Evolutionary conservation across 2,113 vertebrate genomes (phyloP), one percentile per base, ranked within the genome.

Genomic region (Ornithorhynchus anatinus): DNA sequence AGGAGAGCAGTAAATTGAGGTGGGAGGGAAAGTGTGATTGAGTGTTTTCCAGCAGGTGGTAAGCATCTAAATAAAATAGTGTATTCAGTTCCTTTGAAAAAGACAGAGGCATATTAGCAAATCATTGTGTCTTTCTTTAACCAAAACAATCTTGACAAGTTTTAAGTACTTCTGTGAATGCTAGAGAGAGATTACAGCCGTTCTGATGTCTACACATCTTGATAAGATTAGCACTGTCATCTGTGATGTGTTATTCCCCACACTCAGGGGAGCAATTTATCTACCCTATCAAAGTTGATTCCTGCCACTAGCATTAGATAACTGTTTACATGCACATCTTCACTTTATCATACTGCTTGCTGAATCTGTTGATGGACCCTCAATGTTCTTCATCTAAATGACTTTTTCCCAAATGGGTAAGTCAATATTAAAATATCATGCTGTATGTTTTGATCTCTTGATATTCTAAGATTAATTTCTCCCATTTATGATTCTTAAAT

Each of bases 211-310:
- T 25, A 23, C 38, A 27, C 13, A 35, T 7, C n/a, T 25, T 14
- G 13, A 1, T 9, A 12, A 2, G 3, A 31, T 27, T 58, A 15
- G 5, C 1, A 4, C 2, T 0, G 1, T 14, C 15, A 1, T 37
- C 1, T 20, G 16, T 38, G 52, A 1, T 6, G 29, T 58, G 57
- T 15, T 14, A 2, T 0, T 0, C 17, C 23, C 23, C 17, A 27
- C 23, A 48, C 17, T 48, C 45, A 48, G 23, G 8, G 23, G 45
- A 48, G 29, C 25, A 48, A 48, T 48, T 13, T 15, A 7, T 16
- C 3, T 48, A 48, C 17, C 8, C 50, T 84, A 43, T 23, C 13
- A 27, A 37, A 50, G 4, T 31, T 25, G 59, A 1, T 1, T 53
- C 20, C n/a, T n/a, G n/a, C n/a, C n/a, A n/a, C n/a, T n/a, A n/a